A percentile compares a stretch with the other conserved stretches of the same genome.
Evolutionary conservation across 2,888 invertebrate species (phyloP).

Genomic region (Drosophila barbarae): DNA sequence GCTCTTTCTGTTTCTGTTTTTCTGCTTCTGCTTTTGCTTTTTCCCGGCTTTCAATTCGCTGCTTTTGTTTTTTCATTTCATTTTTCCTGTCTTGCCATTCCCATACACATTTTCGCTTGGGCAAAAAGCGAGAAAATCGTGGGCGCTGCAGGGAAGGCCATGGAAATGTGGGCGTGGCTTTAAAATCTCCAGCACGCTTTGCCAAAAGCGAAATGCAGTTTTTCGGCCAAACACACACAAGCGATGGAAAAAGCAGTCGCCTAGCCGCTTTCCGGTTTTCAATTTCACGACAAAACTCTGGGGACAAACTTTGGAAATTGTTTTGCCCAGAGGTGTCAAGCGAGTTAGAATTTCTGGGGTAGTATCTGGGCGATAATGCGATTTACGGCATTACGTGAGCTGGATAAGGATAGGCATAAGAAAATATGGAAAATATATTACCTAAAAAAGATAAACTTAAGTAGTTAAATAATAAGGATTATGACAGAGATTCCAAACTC

Average conservation of each 20-base stretch:
- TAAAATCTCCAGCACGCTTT: constrained; percentile 36
- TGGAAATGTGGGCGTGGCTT: constrained; percentile 20
- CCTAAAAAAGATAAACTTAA: too few species aligned
- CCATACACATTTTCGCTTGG: constrained; percentile 10
- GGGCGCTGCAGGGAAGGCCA: constrained; percentile 11
- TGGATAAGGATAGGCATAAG: not conserved
- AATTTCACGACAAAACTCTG: constrained; percentile 32
- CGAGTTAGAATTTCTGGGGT: constrained; percentile 16
- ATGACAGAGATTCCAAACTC: not conserved
- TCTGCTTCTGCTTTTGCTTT: constrained; percentile 25
- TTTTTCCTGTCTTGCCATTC: constrained; percentile 28
- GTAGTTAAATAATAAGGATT: not conserved
- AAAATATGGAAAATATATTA: not conserved
- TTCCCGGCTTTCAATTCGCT: constrained; percentile 30
- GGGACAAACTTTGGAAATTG: constrained; percentile 26
- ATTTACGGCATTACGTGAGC: constrained; percentile 4
- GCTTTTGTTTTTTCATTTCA: constrained; percentile 31
- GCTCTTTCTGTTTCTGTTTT: constrained; percentile 27
- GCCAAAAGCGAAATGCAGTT: constrained; percentile 37
- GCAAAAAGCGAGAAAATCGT: constrained; percentile 13
- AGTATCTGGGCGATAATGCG: constrained; percentile 15
- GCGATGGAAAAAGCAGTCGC: constrained; percentile 27
- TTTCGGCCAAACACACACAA: constrained; percentile 13
- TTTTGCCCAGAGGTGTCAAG: constrained; percentile 16
- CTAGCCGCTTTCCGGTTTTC: constrained; percentile 29